Evolutionary conservation across 2,113 vertebrate species (phyloP).

Genomic region (Chloebia gouldiae): DNA sequence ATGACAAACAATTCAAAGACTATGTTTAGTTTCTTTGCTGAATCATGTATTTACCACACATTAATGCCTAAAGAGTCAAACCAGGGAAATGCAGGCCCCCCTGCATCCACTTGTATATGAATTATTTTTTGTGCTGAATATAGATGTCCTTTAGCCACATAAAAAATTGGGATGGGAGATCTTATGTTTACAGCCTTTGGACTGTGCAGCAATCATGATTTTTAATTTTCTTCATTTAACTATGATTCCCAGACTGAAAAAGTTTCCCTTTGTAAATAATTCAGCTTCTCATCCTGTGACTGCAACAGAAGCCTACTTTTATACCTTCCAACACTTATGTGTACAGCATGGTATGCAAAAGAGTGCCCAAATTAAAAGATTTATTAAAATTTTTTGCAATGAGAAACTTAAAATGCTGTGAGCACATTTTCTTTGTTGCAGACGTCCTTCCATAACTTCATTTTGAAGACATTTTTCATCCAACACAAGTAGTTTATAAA

Average conservation of each 20-base stretch:
- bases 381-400: not conserved
- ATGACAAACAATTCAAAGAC: not conserved
- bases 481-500: not conserved
- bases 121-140: not conserved
- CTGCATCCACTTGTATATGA: not conserved
- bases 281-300: slow-evolving; percentile 20
- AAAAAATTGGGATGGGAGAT: not conserved
- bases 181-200: not conserved
- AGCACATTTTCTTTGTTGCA: not conserved
- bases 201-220: not conserved
- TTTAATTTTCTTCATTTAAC: slow-evolving; percentile 42
- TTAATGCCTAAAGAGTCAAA: not conserved
- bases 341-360: not conserved
- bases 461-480: not conserved
- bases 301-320: slow-evolving; percentile 14
- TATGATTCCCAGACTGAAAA: slow-evolving; percentile 8
- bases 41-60: not conserved
- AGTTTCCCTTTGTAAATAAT: slow-evolving; percentile 25
- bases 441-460: not conserved
- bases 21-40: not conserved
- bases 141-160: slow-evolving; percentile 25
- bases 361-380: slow-evolving; percentile 7
- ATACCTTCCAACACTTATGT: not conserved
- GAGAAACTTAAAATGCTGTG: not conserved
- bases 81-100: not conserved